Evolutionary conservation across 2,888 invertebrate genomes (phyloP), one percentile per base, ranked within the genome.

Genomic region (Anodontia alba): DNA sequence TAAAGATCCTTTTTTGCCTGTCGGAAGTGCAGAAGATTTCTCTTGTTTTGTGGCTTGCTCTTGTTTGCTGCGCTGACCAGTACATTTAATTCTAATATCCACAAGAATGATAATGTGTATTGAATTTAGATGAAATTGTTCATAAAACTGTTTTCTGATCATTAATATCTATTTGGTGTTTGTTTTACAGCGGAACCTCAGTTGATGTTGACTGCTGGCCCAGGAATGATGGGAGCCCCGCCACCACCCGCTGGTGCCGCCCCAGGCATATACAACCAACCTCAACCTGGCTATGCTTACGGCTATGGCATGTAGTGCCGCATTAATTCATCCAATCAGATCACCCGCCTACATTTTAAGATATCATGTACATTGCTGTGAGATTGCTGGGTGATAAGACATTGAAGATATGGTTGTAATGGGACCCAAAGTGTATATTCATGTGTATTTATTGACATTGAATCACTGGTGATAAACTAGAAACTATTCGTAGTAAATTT

Each of bases 161-260:
- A n/a, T n/a, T n/a, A n/a, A n/a, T n/a, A n/a, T n/a, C n/a, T n/a
- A n/a, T n/a, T n/a, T n/a, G n/a, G n/a, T n/a, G n/a, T n/a, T 38
- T 38, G 5, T 12, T 38, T 62, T 62, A 5, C 83, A 92, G 92
- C 85, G 69, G 99, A 99, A 94, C 98, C 98, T n/a, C 99, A 99
- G 94, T 96, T 99, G 90, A 99, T 99, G 99, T 96, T 99, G 91
- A 99, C 99, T 38, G 98, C 98, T 77, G 98, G 98, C 73, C 97
- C 97, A 46, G 88, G 83, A 42, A 81, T 84, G 31, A 90, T 91
- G 86, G 80, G 76, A 23, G 74, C 82, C 26, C 88, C 90, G 33
- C 83, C 87, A 36, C 79, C 83, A n/a, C 84, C 85, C n/a, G 86
- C 87, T 26, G 86, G 80, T 54, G 43, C 33, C 26, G 74, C 49